Evolutionary conservation across 2,113 vertebrate species (phyloP).

Genomic region (Dicerorhinus sumatrensis): DNA sequence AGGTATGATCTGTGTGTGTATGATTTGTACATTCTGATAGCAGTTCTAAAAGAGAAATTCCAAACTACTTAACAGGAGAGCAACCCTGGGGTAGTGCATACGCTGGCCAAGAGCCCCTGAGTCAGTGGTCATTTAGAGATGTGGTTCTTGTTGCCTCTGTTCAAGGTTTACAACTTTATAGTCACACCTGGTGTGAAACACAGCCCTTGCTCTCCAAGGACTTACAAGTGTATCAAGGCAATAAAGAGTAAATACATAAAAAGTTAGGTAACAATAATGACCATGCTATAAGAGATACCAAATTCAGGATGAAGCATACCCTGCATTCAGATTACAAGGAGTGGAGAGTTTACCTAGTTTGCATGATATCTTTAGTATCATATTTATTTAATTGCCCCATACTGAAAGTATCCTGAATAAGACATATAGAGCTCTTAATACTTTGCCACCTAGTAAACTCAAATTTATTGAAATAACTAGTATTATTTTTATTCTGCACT

Average conservation of each 20-base stretch:
- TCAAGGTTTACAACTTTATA: no score
- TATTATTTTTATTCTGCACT: neutral
- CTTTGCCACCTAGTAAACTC: neutral
- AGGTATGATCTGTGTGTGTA: fast-evolving
- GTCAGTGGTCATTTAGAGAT: no score
- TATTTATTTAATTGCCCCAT: neutral
- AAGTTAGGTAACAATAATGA: neutral
- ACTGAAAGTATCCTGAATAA: neutral
- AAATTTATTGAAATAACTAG: no score
- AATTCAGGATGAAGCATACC: fast-evolving
- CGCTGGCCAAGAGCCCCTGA: neutral
- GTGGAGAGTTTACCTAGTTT: neutral
- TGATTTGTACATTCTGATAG: neutral
- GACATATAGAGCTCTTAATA: neutral
- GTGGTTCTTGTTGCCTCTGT: neutral
- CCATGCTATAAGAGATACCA: fast-evolving
- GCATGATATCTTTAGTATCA: fast-evolving
- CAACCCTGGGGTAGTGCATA: fast-evolving
- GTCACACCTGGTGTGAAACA: neutral
- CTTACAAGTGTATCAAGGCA: neutral
- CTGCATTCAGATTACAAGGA: neutral
- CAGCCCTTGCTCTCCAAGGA: neutral
- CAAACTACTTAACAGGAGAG: fast-evolving
- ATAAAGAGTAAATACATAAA: neutral
- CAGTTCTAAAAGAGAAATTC: fast-evolving